These are phyloP conservation scores for Blera fallax DNA, from an alignment of 2,888 invertebrate species.

Conservation along the genomic window DNA sequence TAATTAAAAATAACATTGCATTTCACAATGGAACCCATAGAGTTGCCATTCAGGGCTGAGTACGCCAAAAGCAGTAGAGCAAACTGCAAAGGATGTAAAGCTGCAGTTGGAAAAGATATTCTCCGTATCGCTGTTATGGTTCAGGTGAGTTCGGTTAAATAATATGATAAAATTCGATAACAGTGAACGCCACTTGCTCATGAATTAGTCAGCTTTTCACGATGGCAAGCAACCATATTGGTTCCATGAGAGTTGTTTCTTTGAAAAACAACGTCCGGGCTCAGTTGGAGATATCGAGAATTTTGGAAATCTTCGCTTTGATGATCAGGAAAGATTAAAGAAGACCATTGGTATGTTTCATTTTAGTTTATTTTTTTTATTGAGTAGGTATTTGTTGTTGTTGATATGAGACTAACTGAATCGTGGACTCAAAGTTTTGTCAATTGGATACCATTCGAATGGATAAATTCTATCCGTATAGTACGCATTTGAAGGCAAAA, in stretches of 20 bases:
- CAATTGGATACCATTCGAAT: no score
- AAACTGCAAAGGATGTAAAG: constrained; percentile 91
- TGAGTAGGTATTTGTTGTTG: no score
- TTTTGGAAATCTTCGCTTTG: constrained; percentile 89
- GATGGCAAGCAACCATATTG: constrained; percentile 94
- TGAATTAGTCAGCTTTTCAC: constrained; percentile 90
- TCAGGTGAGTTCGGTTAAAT: constrained; percentile 86
- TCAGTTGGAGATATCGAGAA: constrained; percentile 90
- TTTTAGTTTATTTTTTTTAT: background rate
- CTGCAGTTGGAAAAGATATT: constrained; percentile 87
- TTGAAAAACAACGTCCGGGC: constrained; percentile 89
- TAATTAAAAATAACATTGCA: background rate
- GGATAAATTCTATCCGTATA: no score
- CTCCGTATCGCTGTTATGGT: constrained; percentile 93
- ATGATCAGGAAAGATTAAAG: constrained; percentile 92
- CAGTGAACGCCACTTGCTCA: constrained; percentile 70
- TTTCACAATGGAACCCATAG: constrained; percentile 75
- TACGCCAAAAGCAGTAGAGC: constrained; percentile 94
- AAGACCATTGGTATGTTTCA: constrained; percentile 84
- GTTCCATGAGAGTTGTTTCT: constrained; percentile 95
- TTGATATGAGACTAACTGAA: no score
- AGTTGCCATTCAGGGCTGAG: constrained; percentile 91
- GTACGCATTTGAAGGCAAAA: no score
- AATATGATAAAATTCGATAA: background rate
- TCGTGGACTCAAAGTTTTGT: no score